Evolutionary conservation across 1,140 invertebrate genomes (phyloP), one percentile per base, ranked within the genome.

Genomic region (Bombus ignitus): DNA sequence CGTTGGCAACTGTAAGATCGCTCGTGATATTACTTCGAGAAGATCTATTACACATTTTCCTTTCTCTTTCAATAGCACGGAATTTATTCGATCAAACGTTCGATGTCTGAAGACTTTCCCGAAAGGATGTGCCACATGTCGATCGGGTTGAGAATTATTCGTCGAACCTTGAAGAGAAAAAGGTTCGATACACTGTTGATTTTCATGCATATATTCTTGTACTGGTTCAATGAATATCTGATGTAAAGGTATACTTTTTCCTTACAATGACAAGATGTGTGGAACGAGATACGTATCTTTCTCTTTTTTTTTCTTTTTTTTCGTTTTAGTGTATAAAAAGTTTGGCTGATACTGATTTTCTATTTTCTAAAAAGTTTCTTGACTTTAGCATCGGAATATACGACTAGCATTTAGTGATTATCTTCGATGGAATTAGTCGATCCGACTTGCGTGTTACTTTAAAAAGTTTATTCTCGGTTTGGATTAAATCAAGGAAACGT

Each of bases 151-250:
- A 44, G 25, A 66, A 39, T 79, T 68, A 47, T n/a, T 44, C n/a
- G 10, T 35, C n/a, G 18, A 18, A 42, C 9, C 28, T 9, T 28
- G 25, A 37, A 15, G 1, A 15, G 13, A 22, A 22, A 66, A 70
- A 53, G 47, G 47, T 53, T 53, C 47, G 47, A 53, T 53, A 53
- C 18, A 53, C 35, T 15, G n/a, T 10, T 53, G 28, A 81, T 72
- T 72, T 81, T 62, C 47, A 72, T 71, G 35, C 35, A 39, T 81
- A 39, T 10, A 44, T 32, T 59, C 28, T 32, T 9, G n/a, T 70
- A 42, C 12, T 37, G 37, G 25, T 71, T 4, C 78, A 39, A 81
- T 71, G 44, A 81, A 81, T 81, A 71, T 81, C 57, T 81, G n/a
- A 81, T 72, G 44, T 32, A 81, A 59, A 42, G 18, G 25, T 53